Evolutionary conservation across 2,797 vertebrate species (phyloP), one percentile per base, ranked within the genome.

Genomic region (Microctenopoma lineatum): DNA sequence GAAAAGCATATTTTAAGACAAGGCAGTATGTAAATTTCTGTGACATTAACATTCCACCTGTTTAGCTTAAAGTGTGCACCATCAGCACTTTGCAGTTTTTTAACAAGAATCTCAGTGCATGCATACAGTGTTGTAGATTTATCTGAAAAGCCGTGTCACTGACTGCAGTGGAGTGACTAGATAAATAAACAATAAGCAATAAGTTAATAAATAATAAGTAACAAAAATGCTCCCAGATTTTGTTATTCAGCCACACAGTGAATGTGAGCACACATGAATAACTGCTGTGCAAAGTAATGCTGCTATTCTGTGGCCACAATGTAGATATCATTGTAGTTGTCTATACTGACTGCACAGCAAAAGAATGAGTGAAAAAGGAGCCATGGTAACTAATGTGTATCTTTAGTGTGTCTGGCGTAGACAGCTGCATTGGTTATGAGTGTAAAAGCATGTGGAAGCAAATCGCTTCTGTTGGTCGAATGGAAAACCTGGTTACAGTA

Each of bases 1-100:
- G 41, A 59, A 51, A 63, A 76, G 73, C 74, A 77, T 85, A 70
- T 84, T 75, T 80, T 69, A 75, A 80, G 72, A 78, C 59, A 73
- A 59, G 47, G 66, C 55, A 58, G 7, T 60, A 72, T 80, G 73
- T 53, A 60, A 55, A 75, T 87, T 18, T 70, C 0, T 66, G 7
- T 77, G 46, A 65, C 65, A 88, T 87, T 80, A 77, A 69, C 55
- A 83, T 79, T 69, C 57, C 2, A 74, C 59, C 39, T 79, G 62
- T 80, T 78, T 42, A 79, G 54, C 41, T 47, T 53, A 13, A 6
- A 18, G 0, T 46, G 52, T 83, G 80, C 71, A 66, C 13, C 38
- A 55, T 80, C 77, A 78, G 75, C 84, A 76, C 45, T 73, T 84
- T 74, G 32, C 68, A 54, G 61, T 38, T 63, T 73, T 62, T 71